These are phyloP conservation scores for Theodoxus fluviatilis DNA, from an alignment of 2,888 invertebrate species.

Conservation along the genomic window DNA sequence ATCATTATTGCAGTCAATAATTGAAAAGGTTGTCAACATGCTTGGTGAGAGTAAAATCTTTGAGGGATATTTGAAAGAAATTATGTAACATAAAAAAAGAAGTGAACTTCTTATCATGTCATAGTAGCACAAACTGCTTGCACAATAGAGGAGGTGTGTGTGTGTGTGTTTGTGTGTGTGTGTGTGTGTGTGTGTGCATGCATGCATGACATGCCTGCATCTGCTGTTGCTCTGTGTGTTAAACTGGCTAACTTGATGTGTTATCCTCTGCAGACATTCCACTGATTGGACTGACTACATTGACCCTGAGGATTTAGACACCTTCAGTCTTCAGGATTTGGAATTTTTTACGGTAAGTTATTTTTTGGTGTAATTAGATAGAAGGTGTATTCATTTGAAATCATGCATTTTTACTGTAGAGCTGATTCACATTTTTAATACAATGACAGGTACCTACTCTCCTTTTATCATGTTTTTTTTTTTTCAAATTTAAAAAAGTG, in stretches of 20 bases:
- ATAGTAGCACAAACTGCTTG: neutral
- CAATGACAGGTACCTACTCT: slow-evolving; percentile 8
- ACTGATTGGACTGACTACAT: slow-evolving; percentile 53
- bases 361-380: neutral
- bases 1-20: no score
- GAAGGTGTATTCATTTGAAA: no score
- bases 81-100: no score
- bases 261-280: slow-evolving; percentile 44
- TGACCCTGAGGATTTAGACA: slow-evolving; percentile 67
- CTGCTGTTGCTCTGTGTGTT: no score
- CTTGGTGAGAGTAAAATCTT: no score
- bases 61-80: no score
- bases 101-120: neutral
- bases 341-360: slow-evolving; percentile 60
- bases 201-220: no score
- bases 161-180: neutral
- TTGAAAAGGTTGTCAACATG: no score
- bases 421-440: no score
- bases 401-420: no score
- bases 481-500: no score
- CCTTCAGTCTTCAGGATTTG: slow-evolving; percentile 66
- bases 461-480: neutral
- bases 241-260: neutral
- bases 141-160: neutral
- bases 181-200: no score